Conservation (phyloP, 2,888 invertebrate genomes). For the Lasioglossum pauxillum region DNA sequence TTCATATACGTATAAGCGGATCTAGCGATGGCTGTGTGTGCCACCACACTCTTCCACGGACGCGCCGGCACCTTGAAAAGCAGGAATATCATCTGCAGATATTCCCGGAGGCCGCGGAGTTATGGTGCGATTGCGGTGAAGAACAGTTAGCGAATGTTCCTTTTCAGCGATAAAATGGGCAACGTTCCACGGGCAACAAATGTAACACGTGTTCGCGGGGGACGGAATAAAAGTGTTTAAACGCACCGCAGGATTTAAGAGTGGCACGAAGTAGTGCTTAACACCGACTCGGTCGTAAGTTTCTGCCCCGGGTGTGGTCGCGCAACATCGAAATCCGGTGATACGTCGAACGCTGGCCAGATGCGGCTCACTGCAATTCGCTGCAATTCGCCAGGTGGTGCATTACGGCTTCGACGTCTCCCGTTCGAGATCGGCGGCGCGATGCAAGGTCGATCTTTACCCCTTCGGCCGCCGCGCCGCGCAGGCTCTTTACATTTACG, state of each 20-base stretch:
- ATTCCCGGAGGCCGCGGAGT: not conserved
- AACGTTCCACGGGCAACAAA: not conserved
- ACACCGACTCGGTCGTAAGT: slow-evolving; percentile 16
- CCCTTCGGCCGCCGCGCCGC: not conserved
- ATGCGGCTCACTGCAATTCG: slow-evolving; percentile 29
- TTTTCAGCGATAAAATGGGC: not conserved
- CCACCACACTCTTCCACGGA: too few species aligned
- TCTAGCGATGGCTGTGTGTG: too few species aligned
- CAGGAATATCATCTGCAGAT: not conserved
- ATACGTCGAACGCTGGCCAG: slow-evolving; percentile 9
- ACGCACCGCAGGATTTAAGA: slow-evolving; percentile 25
- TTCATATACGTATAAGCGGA: too few species aligned
- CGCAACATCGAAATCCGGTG: slow-evolving; percentile 7
- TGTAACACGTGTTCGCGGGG: slow-evolving; percentile 9
- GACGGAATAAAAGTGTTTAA: not conserved
- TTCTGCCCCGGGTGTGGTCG: slow-evolving; percentile 16
- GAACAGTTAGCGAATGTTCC: not conserved
- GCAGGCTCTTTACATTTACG: slow-evolving; percentile 19
- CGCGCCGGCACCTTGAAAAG: too few species aligned
- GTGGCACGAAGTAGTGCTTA: slow-evolving; percentile 10
- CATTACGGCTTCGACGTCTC: slow-evolving; percentile 32
- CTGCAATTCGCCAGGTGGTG: slow-evolving; percentile 8
- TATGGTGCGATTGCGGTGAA: not conserved
- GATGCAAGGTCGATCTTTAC: slow-evolving; percentile 2
- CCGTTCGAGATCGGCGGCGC: not conserved